These are phyloP conservation scores for Altica lythri DNA, from an alignment of 2,888 invertebrate species.

Conservation along the genomic window DNA sequence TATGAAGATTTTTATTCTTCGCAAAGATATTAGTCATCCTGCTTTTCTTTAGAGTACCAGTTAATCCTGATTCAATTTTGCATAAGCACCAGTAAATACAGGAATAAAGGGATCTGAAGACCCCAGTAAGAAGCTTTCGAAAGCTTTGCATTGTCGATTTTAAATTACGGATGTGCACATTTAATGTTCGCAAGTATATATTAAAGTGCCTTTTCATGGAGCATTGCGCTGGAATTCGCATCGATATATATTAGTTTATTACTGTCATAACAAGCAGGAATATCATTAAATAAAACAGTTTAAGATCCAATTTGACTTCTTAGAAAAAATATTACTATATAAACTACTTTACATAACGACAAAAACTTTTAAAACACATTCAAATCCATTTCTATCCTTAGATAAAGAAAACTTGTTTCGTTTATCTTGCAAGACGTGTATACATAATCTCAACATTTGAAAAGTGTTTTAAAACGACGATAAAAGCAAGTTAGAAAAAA, in stretches of 20 bases:
- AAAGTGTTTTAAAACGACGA: background rate
- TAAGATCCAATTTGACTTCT: too few relatives aligned
- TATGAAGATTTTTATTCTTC: slow-evolving; percentile 2
- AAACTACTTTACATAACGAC: background rate
- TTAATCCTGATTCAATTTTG: slow-evolving; percentile 35
- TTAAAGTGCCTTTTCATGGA: background rate
- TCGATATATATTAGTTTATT: too few relatives aligned
- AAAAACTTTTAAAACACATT: background rate
- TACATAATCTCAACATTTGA: background rate
- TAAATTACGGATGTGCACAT: slow-evolving; percentile 27
- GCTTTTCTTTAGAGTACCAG: slow-evolving; percentile 15
- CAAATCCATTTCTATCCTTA: background rate
- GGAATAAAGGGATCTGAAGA: slow-evolving; percentile 31
- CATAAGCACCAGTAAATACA: slow-evolving; percentile 29
- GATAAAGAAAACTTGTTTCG: background rate
- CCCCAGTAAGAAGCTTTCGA: slow-evolving; percentile 34
- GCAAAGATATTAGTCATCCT: slow-evolving; percentile 12
- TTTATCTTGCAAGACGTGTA: background rate
- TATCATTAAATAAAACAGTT: too few relatives aligned
- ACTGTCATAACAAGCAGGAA: too few relatives aligned
- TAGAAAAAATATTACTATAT: too few relatives aligned
- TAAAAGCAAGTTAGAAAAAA: background rate
- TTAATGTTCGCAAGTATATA: slow-evolving; percentile 7
- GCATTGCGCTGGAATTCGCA: too few relatives aligned
- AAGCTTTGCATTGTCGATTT: slow-evolving; percentile 32